phyloP scores from a whole-genome alignment of 2,113 vertebrate species.

The Sturnira hondurensis region DNA sequence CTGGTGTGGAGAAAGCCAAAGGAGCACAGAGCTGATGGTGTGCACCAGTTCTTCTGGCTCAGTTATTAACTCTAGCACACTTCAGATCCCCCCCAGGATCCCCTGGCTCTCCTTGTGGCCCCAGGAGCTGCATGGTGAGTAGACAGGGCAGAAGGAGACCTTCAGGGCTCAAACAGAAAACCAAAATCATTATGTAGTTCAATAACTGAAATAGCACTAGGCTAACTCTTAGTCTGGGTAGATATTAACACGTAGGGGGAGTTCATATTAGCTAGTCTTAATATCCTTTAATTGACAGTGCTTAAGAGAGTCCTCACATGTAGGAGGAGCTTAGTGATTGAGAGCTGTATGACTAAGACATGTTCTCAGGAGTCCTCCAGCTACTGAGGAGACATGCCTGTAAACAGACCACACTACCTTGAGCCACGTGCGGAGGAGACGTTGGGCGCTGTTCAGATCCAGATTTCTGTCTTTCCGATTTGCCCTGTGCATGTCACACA shows the following conservation, averaged over 20 bases:
- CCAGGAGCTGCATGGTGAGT: background rate
- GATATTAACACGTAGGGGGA: background rate
- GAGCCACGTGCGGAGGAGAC: background rate
- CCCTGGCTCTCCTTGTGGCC: background rate
- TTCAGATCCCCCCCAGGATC: background rate
- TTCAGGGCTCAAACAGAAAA: too few species aligned
- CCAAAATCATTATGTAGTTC: background rate
- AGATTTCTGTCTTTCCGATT: background rate
- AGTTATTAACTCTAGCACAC: background rate
- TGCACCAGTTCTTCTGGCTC: background rate
- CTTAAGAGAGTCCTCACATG: background rate
- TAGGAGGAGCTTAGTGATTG: background rate
- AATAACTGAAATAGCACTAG: background rate
- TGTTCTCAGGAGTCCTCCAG: background rate
- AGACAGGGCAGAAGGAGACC: background rate
- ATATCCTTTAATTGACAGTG: background rate
- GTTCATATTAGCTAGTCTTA: background rate
- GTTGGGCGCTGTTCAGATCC: fast-evolving
- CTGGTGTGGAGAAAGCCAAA: background rate
- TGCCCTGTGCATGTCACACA: background rate
- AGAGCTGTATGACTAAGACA: background rate
- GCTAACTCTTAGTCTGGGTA: background rate
- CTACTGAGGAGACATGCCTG: background rate
- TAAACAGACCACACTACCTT: background rate
- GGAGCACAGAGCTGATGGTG: background rate